These are phyloP conservation scores for Psittacula cyanocephala DNA, from an alignment of 2,113 vertebrate genomes.

Conservation along the genomic window DNA sequence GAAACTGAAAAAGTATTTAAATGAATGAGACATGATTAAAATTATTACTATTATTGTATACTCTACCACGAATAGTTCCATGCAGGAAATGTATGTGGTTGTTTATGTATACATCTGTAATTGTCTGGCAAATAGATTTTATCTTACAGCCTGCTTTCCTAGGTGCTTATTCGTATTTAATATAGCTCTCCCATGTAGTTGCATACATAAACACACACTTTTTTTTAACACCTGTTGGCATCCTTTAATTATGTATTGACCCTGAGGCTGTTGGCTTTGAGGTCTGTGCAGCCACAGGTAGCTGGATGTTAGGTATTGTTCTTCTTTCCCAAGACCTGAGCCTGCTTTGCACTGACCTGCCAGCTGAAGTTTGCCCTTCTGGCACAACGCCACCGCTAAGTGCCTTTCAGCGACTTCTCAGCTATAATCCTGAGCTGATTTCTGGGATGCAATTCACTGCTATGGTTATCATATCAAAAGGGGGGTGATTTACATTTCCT, in stretches of 20 bases:
- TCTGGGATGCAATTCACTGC: slow-evolving; percentile 51
- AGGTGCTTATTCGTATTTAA: slow-evolving; percentile 34
- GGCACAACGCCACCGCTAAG: not conserved
- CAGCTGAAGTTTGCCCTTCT: slow-evolving; percentile 44
- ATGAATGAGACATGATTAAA: slow-evolving; percentile 10
- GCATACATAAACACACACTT: slow-evolving; percentile 4
- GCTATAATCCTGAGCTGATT: slow-evolving; percentile 60
- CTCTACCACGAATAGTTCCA: slow-evolving; percentile 8
- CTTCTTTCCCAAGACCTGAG: not conserved
- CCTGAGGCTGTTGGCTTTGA: not conserved
- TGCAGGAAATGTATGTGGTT: not conserved
- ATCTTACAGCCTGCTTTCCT: not conserved
- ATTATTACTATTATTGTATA: not conserved
- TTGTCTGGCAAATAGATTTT: slow-evolving; percentile 33
- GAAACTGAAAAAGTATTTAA: slow-evolving; percentile 26
- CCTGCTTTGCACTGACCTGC: not conserved
- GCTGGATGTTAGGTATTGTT: not conserved
- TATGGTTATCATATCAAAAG: slow-evolving; percentile 60
- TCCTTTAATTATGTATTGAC: slow-evolving; percentile 17
- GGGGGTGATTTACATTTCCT: slow-evolving; percentile 61
- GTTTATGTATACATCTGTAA: not conserved
- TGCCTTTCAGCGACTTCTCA: slow-evolving; percentile 37
- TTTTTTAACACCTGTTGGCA: slow-evolving; percentile 45
- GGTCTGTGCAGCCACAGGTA: not conserved
- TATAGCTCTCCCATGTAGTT: not conserved